Conservation (phyloP, 2,888 invertebrate genomes). For the Apamea monoglypha region DNA sequence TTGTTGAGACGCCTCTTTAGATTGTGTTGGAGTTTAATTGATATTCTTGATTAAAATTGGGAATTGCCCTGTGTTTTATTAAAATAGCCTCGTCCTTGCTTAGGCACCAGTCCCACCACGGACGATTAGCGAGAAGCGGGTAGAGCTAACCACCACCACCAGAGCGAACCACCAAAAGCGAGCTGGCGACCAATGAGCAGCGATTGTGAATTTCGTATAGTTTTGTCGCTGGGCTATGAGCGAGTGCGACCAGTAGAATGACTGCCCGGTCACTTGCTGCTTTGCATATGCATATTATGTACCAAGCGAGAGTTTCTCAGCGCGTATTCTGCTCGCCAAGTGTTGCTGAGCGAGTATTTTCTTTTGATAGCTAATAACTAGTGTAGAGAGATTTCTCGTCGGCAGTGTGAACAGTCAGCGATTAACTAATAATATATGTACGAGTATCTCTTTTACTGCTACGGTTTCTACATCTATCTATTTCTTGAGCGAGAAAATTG, state of each 20-base stretch:
- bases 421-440: too few relatives aligned
- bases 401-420: too few relatives aligned
- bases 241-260: not conserved
- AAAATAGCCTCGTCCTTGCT: not conserved
- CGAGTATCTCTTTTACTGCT: too few relatives aligned
- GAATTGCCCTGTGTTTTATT: constrained; percentile 5
- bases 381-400: too few relatives aligned
- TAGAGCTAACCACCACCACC: not conserved
- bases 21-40: constrained; percentile 33
- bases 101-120: not conserved
- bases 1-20: constrained; percentile 29
- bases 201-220: not conserved
- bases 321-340: not conserved
- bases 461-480: too few relatives aligned
- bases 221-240: not conserved
- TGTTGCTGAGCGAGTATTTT: not conserved
- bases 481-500: too few relatives aligned
- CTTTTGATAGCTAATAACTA: not conserved
- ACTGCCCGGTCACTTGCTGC: not conserved
- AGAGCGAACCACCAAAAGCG: not conserved
- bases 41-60: constrained; percentile 46
- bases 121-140: not conserved
- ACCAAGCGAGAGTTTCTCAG: not conserved
- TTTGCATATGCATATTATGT: not conserved
- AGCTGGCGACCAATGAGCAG: not conserved